These are phyloP conservation scores for Drosophila flavopinicola DNA, from an alignment of 2,888 invertebrate species.

Conservation along the genomic window DNA sequence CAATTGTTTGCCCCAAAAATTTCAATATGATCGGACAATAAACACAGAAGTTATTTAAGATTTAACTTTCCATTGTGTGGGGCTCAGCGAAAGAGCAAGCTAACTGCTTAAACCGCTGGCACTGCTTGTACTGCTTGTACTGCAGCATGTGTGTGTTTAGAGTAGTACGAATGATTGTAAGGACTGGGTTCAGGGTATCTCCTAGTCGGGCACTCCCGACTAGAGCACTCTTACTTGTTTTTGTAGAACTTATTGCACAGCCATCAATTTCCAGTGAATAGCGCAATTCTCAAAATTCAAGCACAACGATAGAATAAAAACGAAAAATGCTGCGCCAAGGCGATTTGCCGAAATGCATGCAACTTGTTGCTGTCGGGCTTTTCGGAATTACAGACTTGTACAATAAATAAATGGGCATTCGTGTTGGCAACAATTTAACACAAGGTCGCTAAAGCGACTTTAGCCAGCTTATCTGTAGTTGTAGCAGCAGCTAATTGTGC, in stretches of 20 bases:
- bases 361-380: slow-evolving; percentile 64
- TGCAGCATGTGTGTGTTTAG: too few relatives aligned
- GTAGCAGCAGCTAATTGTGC: slow-evolving; percentile 64
- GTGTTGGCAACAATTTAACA: slow-evolving; percentile 64
- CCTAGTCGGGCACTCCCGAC: too few relatives aligned
- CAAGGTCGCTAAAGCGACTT: slow-evolving; percentile 57
- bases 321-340: slow-evolving; percentile 24
- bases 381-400: slow-evolving; percentile 16
- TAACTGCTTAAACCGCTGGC: too few relatives aligned
- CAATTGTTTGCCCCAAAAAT: too few relatives aligned
- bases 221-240: too few relatives aligned
- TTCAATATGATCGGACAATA: too few relatives aligned
- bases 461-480: slow-evolving; percentile 57
- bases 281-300: slow-evolving; percentile 23
- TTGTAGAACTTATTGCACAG: slow-evolving; percentile 42
- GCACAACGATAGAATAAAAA: slow-evolving; percentile 21
- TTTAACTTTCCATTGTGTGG: too few relatives aligned
- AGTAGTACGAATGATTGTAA: too few relatives aligned
- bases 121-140: too few relatives aligned
- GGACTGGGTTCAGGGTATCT: too few relatives aligned
- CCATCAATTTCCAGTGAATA: slow-evolving; percentile 58
- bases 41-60: too few relatives aligned
- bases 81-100: too few relatives aligned
- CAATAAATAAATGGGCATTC: slow-evolving; percentile 31
- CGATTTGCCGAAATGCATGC: slow-evolving; percentile 24